Base-by-base conservation (phyloP, 2,888 invertebrate species). In the Augochlorella aurata region DNA sequence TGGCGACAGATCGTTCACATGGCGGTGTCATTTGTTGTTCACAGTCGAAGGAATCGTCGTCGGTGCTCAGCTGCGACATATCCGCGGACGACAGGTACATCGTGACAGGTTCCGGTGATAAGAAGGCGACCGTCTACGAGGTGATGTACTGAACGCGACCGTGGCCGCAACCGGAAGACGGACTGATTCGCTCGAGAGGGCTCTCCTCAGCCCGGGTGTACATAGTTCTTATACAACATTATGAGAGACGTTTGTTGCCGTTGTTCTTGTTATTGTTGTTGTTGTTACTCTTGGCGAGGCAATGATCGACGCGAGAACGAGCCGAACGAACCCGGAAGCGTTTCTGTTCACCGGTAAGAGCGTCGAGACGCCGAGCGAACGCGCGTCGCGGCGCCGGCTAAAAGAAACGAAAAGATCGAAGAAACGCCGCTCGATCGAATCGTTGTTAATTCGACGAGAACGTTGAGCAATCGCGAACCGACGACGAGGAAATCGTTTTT, bases 71-170 rank as follows among this genome's bases (percentile, higher is more conserved):
- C 94, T 99, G 98, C 95, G 99, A 99, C 95, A 98, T 99, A 92
- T 98, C 98, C 74, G 96, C 97, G 73, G 98, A 99, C 94, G 98
- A 99, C 95, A 98, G 98, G 93, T 98, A 98, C 94, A 98, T 99
- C 89, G 98, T 99, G 91, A 98, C 98, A 73, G 99, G 99, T 86
- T 98, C 98, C 61, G 98, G 98, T 80, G 98, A 99, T 95, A 98
- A 98, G 95, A 98, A 98, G 93, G 98, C 98, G 85, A 98, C 98
- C 89, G 97, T 98, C 87, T 98, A 98, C 94, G 98, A 98, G 95
- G 98, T 98, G 94, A 97, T 97, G 94, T 97, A 97, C 95, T 97
- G 95, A 95, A 89, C 24, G 21, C 5, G 24, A 70, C 63, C 78
- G 61, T 45, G 29, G 7, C 45, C 18, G 38, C 61, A 14, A 61